Evolutionary conservation across 1,140 invertebrate species (phyloP), one percentile per base, ranked within the genome.

Genomic region (Lepidurus apus): DNA sequence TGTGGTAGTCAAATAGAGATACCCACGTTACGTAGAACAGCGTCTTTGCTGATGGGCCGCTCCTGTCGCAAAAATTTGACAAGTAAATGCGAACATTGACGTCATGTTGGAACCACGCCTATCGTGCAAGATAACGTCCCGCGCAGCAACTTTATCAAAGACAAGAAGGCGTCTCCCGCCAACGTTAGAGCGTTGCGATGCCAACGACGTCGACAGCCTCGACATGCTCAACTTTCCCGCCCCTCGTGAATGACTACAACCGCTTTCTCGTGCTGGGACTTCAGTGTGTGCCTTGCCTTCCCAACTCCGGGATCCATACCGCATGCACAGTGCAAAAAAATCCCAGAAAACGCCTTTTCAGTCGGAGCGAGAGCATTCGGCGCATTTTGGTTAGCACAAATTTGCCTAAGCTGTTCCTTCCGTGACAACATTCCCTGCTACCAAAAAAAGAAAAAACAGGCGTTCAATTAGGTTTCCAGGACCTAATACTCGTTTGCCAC

Each of bases 31-130:
- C 21, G 6, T 65, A 65, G 13, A 65, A 65, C 53, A 65, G 8
- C 47, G 1, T 1, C 26, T 26, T n/a, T 65, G 13, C 13, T 6
- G 47, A 65, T 21, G 7, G 53, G 53, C 45, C 21, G 13, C 13
- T 65, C 21, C 53, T 65, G 8, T 13, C 21, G 53, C 53, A 65
- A 65, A 65, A 11, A n/a, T 65, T 65, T 65, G 53, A 65, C 53
- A 65, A 65, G 53, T 65, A 13, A 11, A 65, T 9, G 53, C 53
- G 21, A 65, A 21, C 53, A 65, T 65, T 65, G 53, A 65, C 53
- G 53, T 65, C 53, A 65, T 65, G 53, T 65, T 65, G 53, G 53
- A 65, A 65, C 53, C 53, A 65, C 53, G 53, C 53, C 53, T 65
- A 65, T 65, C 53, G 53, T 65, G 13, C 17, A 65, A 21, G 53